Evolutionary conservation across 2,888 invertebrate species (phyloP), one percentile per base, ranked within the genome.

Genomic region (Epinotia demarniana): DNA sequence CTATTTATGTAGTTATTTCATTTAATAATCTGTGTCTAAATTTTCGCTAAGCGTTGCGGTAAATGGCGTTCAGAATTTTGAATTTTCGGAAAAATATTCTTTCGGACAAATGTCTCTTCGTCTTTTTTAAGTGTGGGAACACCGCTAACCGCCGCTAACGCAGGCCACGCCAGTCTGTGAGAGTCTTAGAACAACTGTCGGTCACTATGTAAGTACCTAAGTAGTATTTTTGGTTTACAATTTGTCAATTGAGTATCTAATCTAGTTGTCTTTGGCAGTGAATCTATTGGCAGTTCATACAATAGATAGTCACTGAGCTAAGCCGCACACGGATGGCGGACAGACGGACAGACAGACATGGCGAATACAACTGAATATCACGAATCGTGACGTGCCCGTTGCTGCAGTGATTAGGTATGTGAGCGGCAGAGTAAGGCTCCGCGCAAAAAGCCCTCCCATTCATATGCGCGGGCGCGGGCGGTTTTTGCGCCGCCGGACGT

Each of bases 401-500:
- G 57, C 13, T 70, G 74, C 77, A 67, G 62, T 71, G 70, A 74
- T 74, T 75, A 53, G 16, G 46, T 27, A 53, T 19, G 46, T 27
- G 16, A 74, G 89, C 89, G 81, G 80, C 90, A 89, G 88, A 80
- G 87, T 91, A 90, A 80, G 81, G 76, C 84, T 77, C 80, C 75
- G 78, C 77, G 79, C 83, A 89, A 93, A 92, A 92, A 93, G 91
- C 85, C 79, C 82, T 81, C 85, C 93, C 92, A 93, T 92, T 93
- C 90, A 93, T 92, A 93, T 92, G 92, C 93, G 88, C 89, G 82
- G 88, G 84, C 82, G 90, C 88, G 90, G 89, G 83, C 87, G 87
- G 90, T 93, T 93, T 92, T 93, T 92, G 92, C 87, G 77, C 61
- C 53, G 89, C 89, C 92, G 90, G 93, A 92, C 92, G 92, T 91